These are phyloP conservation scores for Corella eumyota DNA, from an alignment of 23 tunicate species.

Conservation along the genomic window DNA sequence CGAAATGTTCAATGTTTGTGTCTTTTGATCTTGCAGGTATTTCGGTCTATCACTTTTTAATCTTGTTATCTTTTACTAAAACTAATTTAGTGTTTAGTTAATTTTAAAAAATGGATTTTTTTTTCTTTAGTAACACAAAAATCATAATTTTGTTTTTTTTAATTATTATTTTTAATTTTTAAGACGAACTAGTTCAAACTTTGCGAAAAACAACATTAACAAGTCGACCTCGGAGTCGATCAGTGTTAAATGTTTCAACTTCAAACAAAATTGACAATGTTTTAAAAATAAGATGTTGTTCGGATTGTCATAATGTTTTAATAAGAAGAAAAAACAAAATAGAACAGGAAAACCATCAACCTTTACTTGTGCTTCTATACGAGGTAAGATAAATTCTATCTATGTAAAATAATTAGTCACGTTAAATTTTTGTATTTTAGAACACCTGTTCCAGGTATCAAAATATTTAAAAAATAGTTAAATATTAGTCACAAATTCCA, in stretches of 20 bases:
- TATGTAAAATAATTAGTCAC: background rate
- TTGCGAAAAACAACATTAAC: conserved; percentile 9
- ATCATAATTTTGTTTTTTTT: too few species aligned
- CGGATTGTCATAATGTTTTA: conserved; percentile 57
- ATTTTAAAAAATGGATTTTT: background rate
- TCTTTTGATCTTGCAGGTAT: conserved; percentile 49
- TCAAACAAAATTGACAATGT: background rate
- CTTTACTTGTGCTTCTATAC: conserved; percentile 38
- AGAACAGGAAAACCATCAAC: conserved; percentile 37
- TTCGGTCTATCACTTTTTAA: background rate
- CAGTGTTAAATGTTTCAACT: conserved; percentile 1
- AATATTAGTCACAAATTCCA: background rate
- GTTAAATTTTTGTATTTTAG: too few species aligned
- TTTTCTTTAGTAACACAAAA: background rate
- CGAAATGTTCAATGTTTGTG: conserved; percentile 67
- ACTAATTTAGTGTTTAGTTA: background rate
- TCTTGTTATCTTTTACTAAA: background rate
- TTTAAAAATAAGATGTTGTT: conserved; percentile 32
- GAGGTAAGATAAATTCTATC: conserved; percentile 19
- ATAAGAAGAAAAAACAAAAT: conserved; percentile 33
- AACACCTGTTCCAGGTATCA: too few species aligned
- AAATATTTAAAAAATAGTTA: too few species aligned
- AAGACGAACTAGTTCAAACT: conserved; percentile 34
- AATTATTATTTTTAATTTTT: too few species aligned
- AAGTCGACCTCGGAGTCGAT: conserved; percentile 9